Conservation (phyloP, 1,140 invertebrate genomes). For the Drosophila chauvacae region DNA sequence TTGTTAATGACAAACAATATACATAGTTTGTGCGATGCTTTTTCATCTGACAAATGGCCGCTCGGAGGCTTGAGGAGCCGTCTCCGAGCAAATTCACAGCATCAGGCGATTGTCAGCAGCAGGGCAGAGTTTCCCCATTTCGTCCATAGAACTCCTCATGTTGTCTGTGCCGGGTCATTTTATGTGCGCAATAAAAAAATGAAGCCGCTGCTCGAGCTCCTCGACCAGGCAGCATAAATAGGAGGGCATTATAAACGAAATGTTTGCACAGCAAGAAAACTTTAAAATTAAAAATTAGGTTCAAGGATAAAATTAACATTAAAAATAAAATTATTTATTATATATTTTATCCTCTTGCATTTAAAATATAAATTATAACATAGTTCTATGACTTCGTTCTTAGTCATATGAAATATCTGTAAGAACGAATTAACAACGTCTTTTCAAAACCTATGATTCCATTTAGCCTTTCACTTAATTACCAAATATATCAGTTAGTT, state of each 20-base stretch:
- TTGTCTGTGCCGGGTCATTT: slow-evolving; percentile 34
- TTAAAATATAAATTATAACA: background rate
- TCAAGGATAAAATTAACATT: too few relatives aligned
- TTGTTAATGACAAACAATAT: slow-evolving; percentile 82
- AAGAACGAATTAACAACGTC: background rate
- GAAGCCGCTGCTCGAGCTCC: slow-evolving; percentile 28
- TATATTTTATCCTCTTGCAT: background rate
- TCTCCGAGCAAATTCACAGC: slow-evolving; percentile 60
- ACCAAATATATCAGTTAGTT: background rate
- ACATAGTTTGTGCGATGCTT: slow-evolving; percentile 70
- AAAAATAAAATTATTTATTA: background rate
- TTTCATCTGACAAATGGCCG: slow-evolving; percentile 70
- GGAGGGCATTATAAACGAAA: slow-evolving; percentile 66
- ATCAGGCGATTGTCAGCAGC: slow-evolving; percentile 52
- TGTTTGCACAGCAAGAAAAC: slow-evolving; percentile 24
- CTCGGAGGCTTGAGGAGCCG: slow-evolving; percentile 43
- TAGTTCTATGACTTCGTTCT: too few relatives aligned
- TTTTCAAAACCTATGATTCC: background rate
- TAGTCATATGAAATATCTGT: too few relatives aligned
- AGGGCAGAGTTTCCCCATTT: slow-evolving; percentile 4
- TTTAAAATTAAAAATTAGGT: too few relatives aligned
- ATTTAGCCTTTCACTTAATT: background rate
- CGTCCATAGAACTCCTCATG: slow-evolving; percentile 13
- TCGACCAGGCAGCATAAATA: slow-evolving; percentile 51
- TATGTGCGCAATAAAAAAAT: slow-evolving; percentile 48